Evolutionary conservation across 2,113 vertebrate genomes (phyloP), one percentile per base, ranked within the genome.

Genomic region (Paralichthys olivaceus): DNA sequence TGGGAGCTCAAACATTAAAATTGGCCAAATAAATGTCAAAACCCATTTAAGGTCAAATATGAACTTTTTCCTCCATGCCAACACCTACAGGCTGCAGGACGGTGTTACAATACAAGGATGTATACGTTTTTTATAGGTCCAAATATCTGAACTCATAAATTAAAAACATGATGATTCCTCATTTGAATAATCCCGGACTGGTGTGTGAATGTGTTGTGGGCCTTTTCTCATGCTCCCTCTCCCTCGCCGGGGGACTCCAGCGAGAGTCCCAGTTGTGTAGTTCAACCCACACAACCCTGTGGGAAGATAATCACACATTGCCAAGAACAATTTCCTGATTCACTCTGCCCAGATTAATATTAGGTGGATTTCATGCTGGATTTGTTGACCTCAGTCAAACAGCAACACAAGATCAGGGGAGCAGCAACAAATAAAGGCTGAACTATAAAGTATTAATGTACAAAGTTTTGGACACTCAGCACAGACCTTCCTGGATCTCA

Each of bases 171-270:
- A 62, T 23, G 32, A 32, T 32, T 75, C 62, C n/a, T n/a, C n/a
- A n/a, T n/a, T n/a, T n/a, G n/a, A 14, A n/a, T 59, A 68, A 79
- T 81, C 66, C 47, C n/a, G 69, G 22, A 1, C 53, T 29, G 7
- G 13, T 81, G 75, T 88, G 88, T 87, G 86, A 85, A 79, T 64
- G 60, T 2, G 55, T 17, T 9, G 32, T 9, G 51, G 64, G 22
- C 12, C 60, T 73, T 79, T 89, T 90, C 88, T 84, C 90, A 91
- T 83, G 87, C 85, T 87, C 84, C 82, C 70, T 64, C 57, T 81
- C 56, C 69, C 57, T 73, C 37, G n/a, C 66, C 6, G 15, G 53
- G 77, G 72, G 56, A 74, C 64, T 75, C 22, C 34, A 37, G 34
- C 34, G 2, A 11, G 19, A 72, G 77, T 83, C 84, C 77, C 79